Percentiles rank a stretch among this genome's conserved stretches.
Evolutionary conservation across 2,113 vertebrate species (phyloP).

Genomic region (Diglossa brunneiventris): DNA sequence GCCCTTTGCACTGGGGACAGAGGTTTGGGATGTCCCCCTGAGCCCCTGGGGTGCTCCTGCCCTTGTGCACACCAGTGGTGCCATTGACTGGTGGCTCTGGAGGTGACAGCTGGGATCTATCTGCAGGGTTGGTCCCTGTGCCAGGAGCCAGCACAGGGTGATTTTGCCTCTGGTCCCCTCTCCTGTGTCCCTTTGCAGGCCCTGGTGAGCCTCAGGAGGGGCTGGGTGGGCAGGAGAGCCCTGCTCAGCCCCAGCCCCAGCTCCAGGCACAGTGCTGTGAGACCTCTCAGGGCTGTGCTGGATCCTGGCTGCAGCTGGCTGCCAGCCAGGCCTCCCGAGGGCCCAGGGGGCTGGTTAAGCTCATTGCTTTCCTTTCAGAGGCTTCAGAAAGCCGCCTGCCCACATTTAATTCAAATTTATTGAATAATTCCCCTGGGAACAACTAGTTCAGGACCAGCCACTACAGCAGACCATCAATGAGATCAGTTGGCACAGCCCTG

Average conservation of each 20-base stretch:
- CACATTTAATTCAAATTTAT: constrained; percentile 52
- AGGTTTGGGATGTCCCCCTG: neutral
- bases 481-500: accelerated
- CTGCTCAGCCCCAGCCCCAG: neutral
- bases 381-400: constrained; percentile 5
- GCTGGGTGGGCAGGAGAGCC: neutral
- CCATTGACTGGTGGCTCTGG: neutral
- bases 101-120: neutral
- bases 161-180: neutral
- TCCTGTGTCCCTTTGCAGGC: neutral
- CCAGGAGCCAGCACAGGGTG: neutral
- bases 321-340: neutral
- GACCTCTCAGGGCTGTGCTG: neutral
- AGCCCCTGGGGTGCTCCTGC: neutral
- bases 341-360: constrained; percentile 57
- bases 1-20: neutral
- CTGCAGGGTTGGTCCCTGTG: neutral
- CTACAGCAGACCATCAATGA: neutral
- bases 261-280: accelerated
- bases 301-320: neutral
- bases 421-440: constrained; percentile 39
- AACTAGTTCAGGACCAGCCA: neutral
- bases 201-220: neutral
- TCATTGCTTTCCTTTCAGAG: constrained; percentile 54
- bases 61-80: accelerated